A percentile compares a stretch with the other conserved stretches of the same genome.
Evolutionary conservation across 2,797 vertebrate species (phyloP).

Genomic region (Anabacerthia variegaticeps): DNA sequence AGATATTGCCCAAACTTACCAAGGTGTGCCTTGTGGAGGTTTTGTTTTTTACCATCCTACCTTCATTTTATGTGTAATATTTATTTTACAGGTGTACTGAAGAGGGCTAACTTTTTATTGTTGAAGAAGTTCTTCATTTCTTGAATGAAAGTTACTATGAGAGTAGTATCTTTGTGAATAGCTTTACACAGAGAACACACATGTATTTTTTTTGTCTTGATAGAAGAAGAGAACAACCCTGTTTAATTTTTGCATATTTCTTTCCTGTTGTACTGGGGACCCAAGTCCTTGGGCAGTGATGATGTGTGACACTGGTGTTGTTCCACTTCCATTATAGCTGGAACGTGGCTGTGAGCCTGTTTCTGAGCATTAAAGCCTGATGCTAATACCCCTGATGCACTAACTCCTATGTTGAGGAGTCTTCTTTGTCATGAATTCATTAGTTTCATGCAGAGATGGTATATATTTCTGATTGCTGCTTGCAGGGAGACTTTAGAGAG

Average conservation of each 20-base stretch:
- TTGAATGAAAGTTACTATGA: neutral
- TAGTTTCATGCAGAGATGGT: conserved; percentile 63
- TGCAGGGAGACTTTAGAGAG: conserved; percentile 59
- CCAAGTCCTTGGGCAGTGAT: neutral
- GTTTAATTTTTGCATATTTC: neutral
- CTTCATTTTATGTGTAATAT: neutral
- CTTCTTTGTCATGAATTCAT: conserved; percentile 67
- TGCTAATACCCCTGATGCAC: conserved; percentile 1
- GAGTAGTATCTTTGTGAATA: neutral
- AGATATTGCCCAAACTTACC: neutral
- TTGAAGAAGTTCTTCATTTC: neutral
- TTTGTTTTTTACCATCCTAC: neutral
- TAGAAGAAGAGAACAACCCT: neutral
- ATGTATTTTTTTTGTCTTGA: neutral
- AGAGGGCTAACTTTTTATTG: neutral
- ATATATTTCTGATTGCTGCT: conserved; percentile 66
- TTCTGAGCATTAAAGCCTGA: conserved; percentile 45
- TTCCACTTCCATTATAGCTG: conserved; percentile 12
- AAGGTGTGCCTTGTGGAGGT: neutral
- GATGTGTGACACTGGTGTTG: neutral
- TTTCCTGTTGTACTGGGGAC: neutral
- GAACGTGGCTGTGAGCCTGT: conserved; percentile 22
- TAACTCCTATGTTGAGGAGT: conserved; percentile 11
- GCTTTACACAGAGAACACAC: neutral
- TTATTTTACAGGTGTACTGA: neutral